phyloP scores from a whole-genome alignment of 2,113 vertebrate species.

The Bufo gargarizans region DNA sequence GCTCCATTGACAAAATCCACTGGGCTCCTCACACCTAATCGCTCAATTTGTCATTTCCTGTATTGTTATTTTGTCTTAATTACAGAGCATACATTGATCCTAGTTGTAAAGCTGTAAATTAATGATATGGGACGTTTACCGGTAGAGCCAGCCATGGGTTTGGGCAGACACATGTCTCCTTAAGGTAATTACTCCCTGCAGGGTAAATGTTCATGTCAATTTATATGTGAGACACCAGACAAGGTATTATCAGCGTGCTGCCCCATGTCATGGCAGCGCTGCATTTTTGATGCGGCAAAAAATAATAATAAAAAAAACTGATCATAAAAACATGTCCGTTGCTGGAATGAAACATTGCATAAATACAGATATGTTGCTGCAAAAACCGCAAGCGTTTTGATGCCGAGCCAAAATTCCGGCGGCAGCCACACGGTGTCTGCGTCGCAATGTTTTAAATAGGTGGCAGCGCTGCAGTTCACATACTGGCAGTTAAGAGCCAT shows the following conservation, averaged over 20 bases:
- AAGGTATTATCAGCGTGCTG: not conserved
- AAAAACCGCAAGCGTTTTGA: too few species aligned
- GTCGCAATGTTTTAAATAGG: too few species aligned
- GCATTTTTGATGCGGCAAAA: too few species aligned
- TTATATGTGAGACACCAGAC: constrained; percentile 4
- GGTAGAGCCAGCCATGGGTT: not conserved
- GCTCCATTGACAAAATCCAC: not conserved
- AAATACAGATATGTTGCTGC: too few species aligned
- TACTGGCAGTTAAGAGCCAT: too few species aligned
- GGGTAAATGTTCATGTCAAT: constrained; percentile 17
- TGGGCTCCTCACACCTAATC: not conserved
- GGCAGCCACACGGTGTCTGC: too few species aligned
- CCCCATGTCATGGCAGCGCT: too few species aligned
- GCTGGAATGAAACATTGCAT: too few species aligned
- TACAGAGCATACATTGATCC: constrained; percentile 9
- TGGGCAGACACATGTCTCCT: constrained; percentile 6
- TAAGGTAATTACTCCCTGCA: constrained; percentile 15
- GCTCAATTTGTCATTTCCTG: not conserved
- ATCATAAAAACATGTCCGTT: too few species aligned
- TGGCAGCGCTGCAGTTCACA: too few species aligned
- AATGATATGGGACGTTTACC: constrained; percentile 4
- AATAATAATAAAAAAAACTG: too few species aligned
- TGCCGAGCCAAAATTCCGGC: too few species aligned
- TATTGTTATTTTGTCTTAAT: constrained; percentile 16
- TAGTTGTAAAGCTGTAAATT: constrained; percentile 11